Base-by-base conservation (phyloP, 2,113 vertebrate genomes). In the Conger conger region DNA sequence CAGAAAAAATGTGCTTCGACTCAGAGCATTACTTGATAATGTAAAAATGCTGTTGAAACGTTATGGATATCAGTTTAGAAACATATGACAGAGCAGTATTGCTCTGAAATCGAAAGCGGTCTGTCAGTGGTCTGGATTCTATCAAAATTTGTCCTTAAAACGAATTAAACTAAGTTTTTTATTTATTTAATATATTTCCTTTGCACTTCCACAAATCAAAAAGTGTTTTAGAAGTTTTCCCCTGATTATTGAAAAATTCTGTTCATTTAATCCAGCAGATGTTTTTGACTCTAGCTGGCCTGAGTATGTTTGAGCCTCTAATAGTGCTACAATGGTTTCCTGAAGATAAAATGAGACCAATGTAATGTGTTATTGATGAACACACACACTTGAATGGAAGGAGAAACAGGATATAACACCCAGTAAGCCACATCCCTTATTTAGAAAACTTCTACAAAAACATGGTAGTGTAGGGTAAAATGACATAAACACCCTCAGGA, bases 361-460 rank as follows among this genome's bases (percentile, higher is more conserved):
- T 50, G 45, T 13, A 50, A 50, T 50, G 45, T 50, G 45, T 50
- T 50, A 50, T 8, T 13, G 94, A 93, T 92, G 93, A 94, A 92
- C 91, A 92, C 86, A 54, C 84, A 90, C 90, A 92, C 93, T 93
- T 93, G 93, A 95, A 93, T 91, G 90, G 92, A 89, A 92, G 91
- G 89, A 93, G 94, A 94, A 95, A 95, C 95, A 95, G 95, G 94
- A 95, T 93, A 92, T 92, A 84, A 88, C 93, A 91, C 92, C 89
- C 92, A 93, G 93, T 91, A 94, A 94, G 94, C 93, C 94, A 93
- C 91, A 94, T 95, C 94, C 94, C 94, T 94, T 93, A 94, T 94
- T 94, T 92, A 90, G 89, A 89, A 18, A 88, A 87, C 23, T 27
- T 63, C 57, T 23, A 63, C 20, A 63, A 63, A 3, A 16, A 63